These are phyloP conservation scores for Leptinotarsa undecemlineata DNA, from an alignment of 1,140 invertebrate genomes.

Conservation along the genomic window DNA sequence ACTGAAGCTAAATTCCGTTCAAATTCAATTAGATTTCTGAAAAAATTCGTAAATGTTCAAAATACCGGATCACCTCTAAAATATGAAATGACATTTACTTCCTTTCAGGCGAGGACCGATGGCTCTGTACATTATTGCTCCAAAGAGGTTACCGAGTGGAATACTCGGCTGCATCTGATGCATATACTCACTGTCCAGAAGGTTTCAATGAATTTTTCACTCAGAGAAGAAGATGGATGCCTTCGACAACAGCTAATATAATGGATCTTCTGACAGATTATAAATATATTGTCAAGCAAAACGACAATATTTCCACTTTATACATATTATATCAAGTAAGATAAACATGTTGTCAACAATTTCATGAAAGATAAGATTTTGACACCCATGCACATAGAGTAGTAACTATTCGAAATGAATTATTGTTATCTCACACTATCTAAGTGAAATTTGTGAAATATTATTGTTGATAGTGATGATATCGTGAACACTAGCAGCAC, in stretches of 20 bases:
- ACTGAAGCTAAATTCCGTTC: too few relatives aligned
- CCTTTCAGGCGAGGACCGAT: slow-evolving; percentile 71
- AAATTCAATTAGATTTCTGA: too few relatives aligned
- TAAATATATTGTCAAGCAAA: slow-evolving; percentile 74
- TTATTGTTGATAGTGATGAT: too few relatives aligned
- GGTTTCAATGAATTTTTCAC: slow-evolving; percentile 88
- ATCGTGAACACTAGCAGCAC: too few relatives aligned
- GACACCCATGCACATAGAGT: too few relatives aligned
- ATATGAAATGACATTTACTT: not conserved
- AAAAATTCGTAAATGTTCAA: too few relatives aligned
- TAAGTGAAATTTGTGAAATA: too few relatives aligned
- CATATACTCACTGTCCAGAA: slow-evolving; percentile 88
- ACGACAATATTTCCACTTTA: slow-evolving; percentile 82
- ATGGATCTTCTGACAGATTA: slow-evolving; percentile 78
- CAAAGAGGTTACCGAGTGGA: slow-evolving; percentile 87
- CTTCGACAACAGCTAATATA: slow-evolving; percentile 88
- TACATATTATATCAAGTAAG: slow-evolving; percentile 82
- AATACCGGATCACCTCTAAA: too few relatives aligned
- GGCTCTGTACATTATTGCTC: slow-evolving; percentile 84
- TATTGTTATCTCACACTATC: too few relatives aligned
- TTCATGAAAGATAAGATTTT: too few relatives aligned
- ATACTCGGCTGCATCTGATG: slow-evolving; percentile 90
- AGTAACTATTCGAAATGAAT: too few relatives aligned
- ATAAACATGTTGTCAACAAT: not conserved
- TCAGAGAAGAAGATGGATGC: slow-evolving; percentile 85